These are phyloP conservation scores for Hemicordylus capensis DNA, from an alignment of 2,113 vertebrate species.

Conservation along the genomic window DNA sequence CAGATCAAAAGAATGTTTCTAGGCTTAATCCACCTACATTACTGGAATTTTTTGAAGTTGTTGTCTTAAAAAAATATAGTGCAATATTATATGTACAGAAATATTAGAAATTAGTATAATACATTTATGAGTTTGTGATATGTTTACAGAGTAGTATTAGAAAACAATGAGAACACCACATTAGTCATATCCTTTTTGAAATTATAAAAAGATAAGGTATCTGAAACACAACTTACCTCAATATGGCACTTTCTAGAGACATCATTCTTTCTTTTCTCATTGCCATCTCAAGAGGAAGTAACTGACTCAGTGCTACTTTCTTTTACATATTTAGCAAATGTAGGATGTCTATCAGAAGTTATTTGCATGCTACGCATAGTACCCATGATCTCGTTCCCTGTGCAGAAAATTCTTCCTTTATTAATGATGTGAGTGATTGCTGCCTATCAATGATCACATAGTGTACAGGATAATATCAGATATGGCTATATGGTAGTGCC, in stretches of 20 bases:
- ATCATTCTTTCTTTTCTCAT: constrained; percentile 18
- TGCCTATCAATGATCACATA: no score
- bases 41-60: constrained; percentile 24
- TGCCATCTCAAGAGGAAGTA: constrained; percentile 37
- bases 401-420: no score
- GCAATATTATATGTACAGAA: not conserved
- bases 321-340: not conserved
- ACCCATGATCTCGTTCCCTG: not conserved
- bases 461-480: no score
- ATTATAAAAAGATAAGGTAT: no score
- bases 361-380: constrained; percentile 66
- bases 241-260: not conserved
- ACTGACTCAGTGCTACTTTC: not conserved
- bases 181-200: not conserved
- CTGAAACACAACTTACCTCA: constrained; percentile 46
- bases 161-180: not conserved
- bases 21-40: not conserved
- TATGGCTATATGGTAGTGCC: no score
- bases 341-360: constrained; percentile 13
- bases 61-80: constrained; percentile 8
- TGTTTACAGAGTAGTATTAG: not conserved
- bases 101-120: not conserved
- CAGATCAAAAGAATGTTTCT: constrained; percentile 22
- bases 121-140: not conserved
- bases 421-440: no score